phyloP scores from a whole-genome alignment of 2,113 vertebrate species.

The Tretioscincus oriximinensis region DNA sequence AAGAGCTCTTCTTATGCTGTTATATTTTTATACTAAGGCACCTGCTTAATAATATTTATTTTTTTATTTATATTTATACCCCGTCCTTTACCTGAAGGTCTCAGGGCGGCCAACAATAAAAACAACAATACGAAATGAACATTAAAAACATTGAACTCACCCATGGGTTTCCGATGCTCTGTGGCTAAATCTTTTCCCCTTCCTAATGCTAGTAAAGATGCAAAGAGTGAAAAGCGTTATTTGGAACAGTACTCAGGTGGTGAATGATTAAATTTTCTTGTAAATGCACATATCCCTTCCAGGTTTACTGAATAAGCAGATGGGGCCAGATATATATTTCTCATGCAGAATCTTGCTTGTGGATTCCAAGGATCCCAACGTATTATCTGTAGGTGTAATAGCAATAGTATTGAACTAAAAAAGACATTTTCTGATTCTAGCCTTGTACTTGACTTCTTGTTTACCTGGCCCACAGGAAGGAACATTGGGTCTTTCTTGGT shows the following conservation, averaged over 20 bases:
- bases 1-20: no score
- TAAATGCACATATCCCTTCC: conserved; percentile 10
- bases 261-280: conserved; percentile 1
- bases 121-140: no score
- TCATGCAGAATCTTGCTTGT: not conserved
- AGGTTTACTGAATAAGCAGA: conserved; percentile 24
- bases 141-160: no score
- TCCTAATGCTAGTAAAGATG: not conserved
- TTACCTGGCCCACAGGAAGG: not conserved
- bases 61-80: no score
- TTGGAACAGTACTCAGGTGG: conserved; percentile 20
- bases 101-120: no score
- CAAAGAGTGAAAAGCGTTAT: not conserved
- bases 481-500: no score
- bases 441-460: rapidly evolving
- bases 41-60: no score
- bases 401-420: not conserved
- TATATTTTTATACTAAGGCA: no score
- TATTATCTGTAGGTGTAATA: not conserved
- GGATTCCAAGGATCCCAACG: not conserved
- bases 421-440: not conserved
- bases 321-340: not conserved
- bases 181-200: no score
- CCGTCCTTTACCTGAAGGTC: no score
- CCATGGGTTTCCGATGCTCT: no score